Base-by-base conservation (phyloP, 2,888 invertebrate genomes). In the Melipona bicolor region DNA sequence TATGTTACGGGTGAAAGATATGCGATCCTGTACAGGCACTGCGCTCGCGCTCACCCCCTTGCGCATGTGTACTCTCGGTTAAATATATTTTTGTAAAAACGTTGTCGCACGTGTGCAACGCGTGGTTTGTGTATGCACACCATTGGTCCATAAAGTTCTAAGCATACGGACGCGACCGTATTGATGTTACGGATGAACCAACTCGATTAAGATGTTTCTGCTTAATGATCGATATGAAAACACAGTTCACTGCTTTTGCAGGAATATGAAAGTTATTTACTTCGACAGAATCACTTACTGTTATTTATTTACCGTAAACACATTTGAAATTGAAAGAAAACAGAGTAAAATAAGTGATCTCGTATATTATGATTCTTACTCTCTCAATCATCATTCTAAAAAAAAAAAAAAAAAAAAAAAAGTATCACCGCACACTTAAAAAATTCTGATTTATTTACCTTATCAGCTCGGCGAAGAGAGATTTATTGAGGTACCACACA, bases 401-500 rank as follows among this genome's bases (percentile, higher is more conserved):
- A 17, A 11, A 32, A 2, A 43, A 43, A 17, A 11, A 32, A 2
- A 43, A 43, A 43, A 11, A 43, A 43, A 43, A 43, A 9, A 36
- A 21, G 9, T 15, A 36, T 21, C 32, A 36, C 0, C 36, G 5
- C 5, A 56, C 56, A 56, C n/a, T 67, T 67, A 24, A 3, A 3
- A 27, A 50, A 27, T n/a, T 50, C 4, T 17, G 11, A n/a, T 67
- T n/a, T 15, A n/a, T 24, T 70, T 54, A 56, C 56, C 36, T 70
- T 56, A 11, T 24, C n/a, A 21, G 43, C 4, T 61, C 50, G 24
- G 24, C 54, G 50, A 49, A 50, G 27, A 17, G 65, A 72, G 76
- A 84, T 81, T 86, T 85, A 81, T 84, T 74, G 72, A 81, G 81
- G 77, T 81, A 86, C 84, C 85, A 75, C 69, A 32, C 67, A 15